Conservation (phyloP, 2,113 vertebrate genomes). For the Octodon degus region DNA sequence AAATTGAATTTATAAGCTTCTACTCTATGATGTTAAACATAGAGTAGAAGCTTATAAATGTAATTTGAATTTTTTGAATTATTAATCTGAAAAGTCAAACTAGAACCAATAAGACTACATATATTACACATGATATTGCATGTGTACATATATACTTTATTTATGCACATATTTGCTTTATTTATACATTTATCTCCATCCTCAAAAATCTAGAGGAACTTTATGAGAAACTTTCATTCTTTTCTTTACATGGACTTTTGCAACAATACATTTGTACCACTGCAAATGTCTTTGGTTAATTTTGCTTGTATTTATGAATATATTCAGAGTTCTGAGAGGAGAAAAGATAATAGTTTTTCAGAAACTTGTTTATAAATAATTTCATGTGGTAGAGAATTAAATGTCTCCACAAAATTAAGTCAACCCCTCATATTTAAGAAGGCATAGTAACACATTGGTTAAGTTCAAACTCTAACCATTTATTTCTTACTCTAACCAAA, state of each 20-base stretch:
- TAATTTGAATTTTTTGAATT: constrained; percentile 1
- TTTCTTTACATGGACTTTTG: background rate
- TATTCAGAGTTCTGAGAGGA: constrained; percentile 26
- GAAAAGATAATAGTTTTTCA: constrained; percentile 42
- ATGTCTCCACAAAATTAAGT: constrained; percentile 34
- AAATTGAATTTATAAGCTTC: constrained; percentile 1
- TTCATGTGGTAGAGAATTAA: constrained; percentile 27
- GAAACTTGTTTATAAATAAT: constrained; percentile 60
- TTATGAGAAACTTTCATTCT: background rate
- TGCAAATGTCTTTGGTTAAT: background rate
- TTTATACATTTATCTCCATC: background rate
- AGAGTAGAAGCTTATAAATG: background rate
- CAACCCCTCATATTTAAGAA: constrained; percentile 5
- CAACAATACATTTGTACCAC: constrained; percentile 23
- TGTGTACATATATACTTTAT: background rate
- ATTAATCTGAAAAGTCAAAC: constrained; percentile 24
- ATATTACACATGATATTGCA: background rate
- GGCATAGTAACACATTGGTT: background rate
- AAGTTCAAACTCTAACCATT: background rate
- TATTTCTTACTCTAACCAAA: no score
- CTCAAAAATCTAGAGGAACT: constrained; percentile 27
- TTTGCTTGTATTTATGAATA: constrained; percentile 46
- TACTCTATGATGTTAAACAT: background rate
- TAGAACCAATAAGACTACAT: background rate
- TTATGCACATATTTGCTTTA: background rate